Evolutionary conservation across 92 coral and sea anemone genomes (phyloP), one percentile per base, ranked within the genome.

Genomic region (Pocillopora meandrina): DNA sequence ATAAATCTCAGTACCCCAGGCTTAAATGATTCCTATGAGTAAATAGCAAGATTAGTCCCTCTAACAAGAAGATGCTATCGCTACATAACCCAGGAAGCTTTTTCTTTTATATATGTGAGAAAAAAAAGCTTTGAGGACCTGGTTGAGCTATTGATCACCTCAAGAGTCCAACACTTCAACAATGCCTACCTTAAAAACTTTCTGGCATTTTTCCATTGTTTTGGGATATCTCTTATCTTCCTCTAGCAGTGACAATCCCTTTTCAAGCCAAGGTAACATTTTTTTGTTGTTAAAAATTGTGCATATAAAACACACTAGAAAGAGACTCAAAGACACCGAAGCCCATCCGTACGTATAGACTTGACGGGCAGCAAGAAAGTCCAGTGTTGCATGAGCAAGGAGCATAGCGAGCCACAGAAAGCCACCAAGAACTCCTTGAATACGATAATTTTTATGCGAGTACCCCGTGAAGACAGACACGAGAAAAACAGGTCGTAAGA

Each of bases 261-360:
- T 88, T 78, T 93, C 95, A 57, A 93, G 89, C 93, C 97, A 93
- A 12, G 97, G 97, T 31, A 93, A 57, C n/a, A 78, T 88, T 36
- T 69, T 65, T 71, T 83, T 87, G 23, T 88, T 89, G 57, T 83
- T 56, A 59, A 90, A 91, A 86, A 91, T 84, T 67, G 91, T 91
- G 65, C 93, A 91, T 56, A 93, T 49, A 11, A 83, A 73, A 58
- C 87, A 92, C 77, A 82, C 52, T 10, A 91, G 34, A 36, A 89
- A 84, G 19, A 89, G 79, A 52, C 93, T 70, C 13, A 93, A 49
- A 56, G 90, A 89, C 23, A 93, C 87, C 1, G 93, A 91, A 11
- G 92, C 95, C 97, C 97, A 93, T 52, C 94, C 93, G 34, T 89
- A 86, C 12, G 91, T 93, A 70, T 93, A 93, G 13, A 56, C 77